These are phyloP conservation scores for Caenorhabditis wallacei DNA, from an alignment of 2,888 invertebrate genomes.

Conservation along the genomic window DNA sequence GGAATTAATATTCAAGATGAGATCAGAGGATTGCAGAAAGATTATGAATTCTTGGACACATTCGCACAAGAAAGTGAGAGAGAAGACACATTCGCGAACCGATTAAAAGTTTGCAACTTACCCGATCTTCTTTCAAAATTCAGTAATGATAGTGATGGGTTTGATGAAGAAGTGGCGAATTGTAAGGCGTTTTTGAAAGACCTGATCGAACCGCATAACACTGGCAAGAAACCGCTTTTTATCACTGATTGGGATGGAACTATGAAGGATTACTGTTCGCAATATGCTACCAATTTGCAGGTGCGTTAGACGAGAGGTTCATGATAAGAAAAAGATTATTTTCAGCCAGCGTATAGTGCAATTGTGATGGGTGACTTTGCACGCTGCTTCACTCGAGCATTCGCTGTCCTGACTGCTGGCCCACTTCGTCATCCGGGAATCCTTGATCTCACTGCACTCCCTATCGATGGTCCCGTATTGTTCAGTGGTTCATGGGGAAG, in stretches of 20 bases:
- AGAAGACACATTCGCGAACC: conserved; percentile 6
- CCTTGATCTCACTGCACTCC: conserved; percentile 82
- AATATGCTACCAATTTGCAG: conserved; percentile 83
- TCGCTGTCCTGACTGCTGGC: conserved; percentile 83
- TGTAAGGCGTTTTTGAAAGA: conserved; percentile 71
- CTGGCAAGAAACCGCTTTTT: conserved; percentile 70
- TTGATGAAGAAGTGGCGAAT: conserved; percentile 66
- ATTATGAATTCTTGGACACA: conserved; percentile 69
- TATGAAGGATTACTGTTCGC: conserved; percentile 83
- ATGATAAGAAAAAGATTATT: neutral
- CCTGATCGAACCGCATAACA: conserved; percentile 59
- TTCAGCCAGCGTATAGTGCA: conserved; percentile 82
- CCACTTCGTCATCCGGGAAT: conserved; percentile 81
- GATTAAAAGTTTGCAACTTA: conserved; percentile 56
- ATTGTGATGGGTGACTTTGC: conserved; percentile 81
- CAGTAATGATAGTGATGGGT: conserved; percentile 65
- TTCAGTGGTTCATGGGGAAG: conserved; percentile 83
- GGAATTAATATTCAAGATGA: conserved; percentile 80
- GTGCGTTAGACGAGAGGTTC: conserved; percentile 32
- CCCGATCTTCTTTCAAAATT: conserved; percentile 71
- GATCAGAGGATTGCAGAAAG: conserved; percentile 77
- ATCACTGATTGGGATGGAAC: conserved; percentile 83
- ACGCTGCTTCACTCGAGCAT: conserved; percentile 73
- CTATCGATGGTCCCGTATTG: conserved; percentile 79
- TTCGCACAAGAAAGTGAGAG: conserved; percentile 16